Base-by-base conservation (phyloP, 2,113 vertebrate species). In the Daboia siamensis region DNA sequence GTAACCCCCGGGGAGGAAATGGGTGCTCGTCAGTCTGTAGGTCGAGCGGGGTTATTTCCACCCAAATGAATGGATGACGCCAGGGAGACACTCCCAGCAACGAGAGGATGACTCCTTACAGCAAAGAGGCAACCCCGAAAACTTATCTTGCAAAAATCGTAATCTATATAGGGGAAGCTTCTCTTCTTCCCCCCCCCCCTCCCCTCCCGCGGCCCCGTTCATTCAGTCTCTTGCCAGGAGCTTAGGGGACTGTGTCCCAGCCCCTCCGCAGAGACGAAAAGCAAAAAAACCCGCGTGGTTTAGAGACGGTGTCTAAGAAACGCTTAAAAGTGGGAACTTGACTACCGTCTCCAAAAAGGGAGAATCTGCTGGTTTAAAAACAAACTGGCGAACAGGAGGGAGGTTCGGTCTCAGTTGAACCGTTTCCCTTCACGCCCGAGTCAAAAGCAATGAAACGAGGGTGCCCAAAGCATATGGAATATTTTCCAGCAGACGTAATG, bases 91-190 rank as follows among this genome's bases (percentile, higher is more conserved):
- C 57, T 2, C 84, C 20, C 29, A 15, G 20, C 46, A 6, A 24
- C 7, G 23, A 3, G 56, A 69, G 39, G 44, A 54, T 59, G 61
- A 46, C 12, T 26, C 44, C 86, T 52, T 87, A 8, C 9, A 23
- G 17, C 13, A 11, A 20, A 51, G 61, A 57, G 54, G 44, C n/a
- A 8, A n/a, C 20, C 46, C 55, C 20, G 29, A 21, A 57, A 69
- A 91, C 33, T 56, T 69, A 9, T 23, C 51, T 46, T 17, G 29
- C 23, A 23, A 24, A 23, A 57, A 12, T 88, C 87, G 56, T n/a
- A 29, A 33, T 61, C 86, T 85, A 33, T 29, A 3, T 4, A 15
- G 5, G 2, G 0, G 11, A 2, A 15, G 46, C 4, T 12, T 2
- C 6, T 39, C 39, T 39, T 39, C 39, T 39, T 39, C 39, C 39